Evolutionary conservation across 1,140 invertebrate genomes (phyloP), one percentile per base, ranked within the genome.

Genomic region (Drosophila eugracilis): DNA sequence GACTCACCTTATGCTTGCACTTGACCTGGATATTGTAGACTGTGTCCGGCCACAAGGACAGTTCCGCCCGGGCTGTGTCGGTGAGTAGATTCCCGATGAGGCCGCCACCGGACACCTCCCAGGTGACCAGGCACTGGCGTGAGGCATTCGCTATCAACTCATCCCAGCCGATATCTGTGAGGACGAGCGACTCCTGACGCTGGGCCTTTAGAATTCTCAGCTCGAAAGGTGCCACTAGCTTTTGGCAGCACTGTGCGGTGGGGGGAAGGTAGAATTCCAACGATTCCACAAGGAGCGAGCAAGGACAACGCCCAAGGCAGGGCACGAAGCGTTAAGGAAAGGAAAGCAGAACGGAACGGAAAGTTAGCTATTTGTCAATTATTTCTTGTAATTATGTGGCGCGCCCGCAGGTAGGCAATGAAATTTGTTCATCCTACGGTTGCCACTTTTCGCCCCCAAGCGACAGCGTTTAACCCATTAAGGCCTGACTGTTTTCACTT

Each of bases 1-100:
- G n/a, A 59, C 90, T 88, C 47, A 91, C 91, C 90, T 90, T 91
- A 44, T 91, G 86, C 69, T 91, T 91, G 60, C 91, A 91, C 47
- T 90, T 91, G 22, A 96, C 96, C 93, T 96, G 95, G 67, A 96
- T 95, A 83, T 96, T 95, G 91, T 96, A 96, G 57, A 95, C 93
- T 12, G 95, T 96, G 77, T 96, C 95, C 10, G 95, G 95, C 95
- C 95, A 96, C 19, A 96, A 89, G 19, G 95, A 96, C 36, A 96
- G 91, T 36, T 95, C 96, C 24, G 96, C 95, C 65, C 94, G 94
- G 34, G 95, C 96, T 1, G 95, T 95, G 79, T 96, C 95, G 21
- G 95, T 96, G 78, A 96, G 95, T n/a, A 96, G 92, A 92, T 96
- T 96, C 45, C 96, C 96, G 90, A 95, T 96, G n/a, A 96, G 92